These are phyloP conservation scores for Aegithalos caudatus DNA, from an alignment of 2,113 vertebrate species.

Conservation along the genomic window DNA sequence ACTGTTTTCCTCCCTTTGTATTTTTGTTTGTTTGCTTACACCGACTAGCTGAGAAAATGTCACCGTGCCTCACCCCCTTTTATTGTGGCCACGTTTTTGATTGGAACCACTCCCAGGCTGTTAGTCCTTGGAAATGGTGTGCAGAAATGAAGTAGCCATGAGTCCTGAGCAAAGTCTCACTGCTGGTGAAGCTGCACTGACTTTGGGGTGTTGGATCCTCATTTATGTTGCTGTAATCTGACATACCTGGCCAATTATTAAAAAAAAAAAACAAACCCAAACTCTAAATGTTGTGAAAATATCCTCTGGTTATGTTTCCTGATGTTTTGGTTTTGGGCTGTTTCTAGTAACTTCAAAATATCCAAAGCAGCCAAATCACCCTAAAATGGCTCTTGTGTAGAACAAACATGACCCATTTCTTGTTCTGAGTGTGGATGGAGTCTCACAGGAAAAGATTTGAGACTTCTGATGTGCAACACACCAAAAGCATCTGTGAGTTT, in stretches of 20 bases:
- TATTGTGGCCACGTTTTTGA: background rate
- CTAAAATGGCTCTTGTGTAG: background rate
- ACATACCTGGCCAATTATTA: background rate
- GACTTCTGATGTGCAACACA: background rate
- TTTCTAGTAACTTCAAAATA: background rate
- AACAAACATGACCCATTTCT: background rate
- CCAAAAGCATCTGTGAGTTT: background rate
- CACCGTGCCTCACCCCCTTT: background rate
- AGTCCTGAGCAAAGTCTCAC: background rate
- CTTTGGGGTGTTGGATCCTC: background rate
- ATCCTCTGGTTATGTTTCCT: background rate
- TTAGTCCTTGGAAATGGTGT: background rate
- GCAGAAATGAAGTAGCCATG: background rate
- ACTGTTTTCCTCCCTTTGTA: conserved; percentile 53
- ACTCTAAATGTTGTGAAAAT: background rate
- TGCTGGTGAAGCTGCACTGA: background rate
- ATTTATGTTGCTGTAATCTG: background rate
- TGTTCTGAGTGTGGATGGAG: background rate
- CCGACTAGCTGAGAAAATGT: conserved; percentile 34
- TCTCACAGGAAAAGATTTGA: background rate
- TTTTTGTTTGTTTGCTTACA: conserved; percentile 64
- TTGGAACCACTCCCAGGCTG: background rate
- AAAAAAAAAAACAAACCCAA: background rate
- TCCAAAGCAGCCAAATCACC: background rate
- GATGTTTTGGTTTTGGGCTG: background rate